A percentile compares a stretch with the other conserved stretches of the same genome.
phyloP scores from a whole-genome alignment of 2,113 vertebrate genomes.

The Melospiza melodia region DNA sequence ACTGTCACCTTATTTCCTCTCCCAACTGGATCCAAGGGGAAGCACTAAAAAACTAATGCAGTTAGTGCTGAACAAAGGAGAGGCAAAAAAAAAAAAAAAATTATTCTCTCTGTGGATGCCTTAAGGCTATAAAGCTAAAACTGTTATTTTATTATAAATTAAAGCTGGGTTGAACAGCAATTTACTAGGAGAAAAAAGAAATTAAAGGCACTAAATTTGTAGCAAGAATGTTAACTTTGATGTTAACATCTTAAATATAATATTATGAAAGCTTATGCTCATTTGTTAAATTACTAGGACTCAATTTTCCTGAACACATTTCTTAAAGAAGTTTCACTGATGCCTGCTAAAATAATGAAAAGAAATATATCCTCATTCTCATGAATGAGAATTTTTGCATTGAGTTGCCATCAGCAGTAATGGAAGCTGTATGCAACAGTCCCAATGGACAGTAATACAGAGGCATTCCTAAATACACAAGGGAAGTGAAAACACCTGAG shows the following conservation, averaged over 20 bases:
- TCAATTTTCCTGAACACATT: background rate
- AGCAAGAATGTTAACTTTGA: slow-evolving; percentile 18
- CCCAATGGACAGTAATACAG: background rate
- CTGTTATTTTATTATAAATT: background rate
- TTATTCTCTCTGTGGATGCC: background rate
- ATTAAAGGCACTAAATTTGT: background rate
- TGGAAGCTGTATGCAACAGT: background rate
- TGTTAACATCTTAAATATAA: background rate
- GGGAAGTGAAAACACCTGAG: background rate
- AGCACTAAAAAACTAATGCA: background rate
- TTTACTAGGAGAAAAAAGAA: background rate
- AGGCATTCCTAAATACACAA: background rate
- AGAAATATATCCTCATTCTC: background rate
- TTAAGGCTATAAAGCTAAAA: background rate
- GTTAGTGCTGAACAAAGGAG: background rate
- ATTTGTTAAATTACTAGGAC: background rate
- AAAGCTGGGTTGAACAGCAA: background rate
- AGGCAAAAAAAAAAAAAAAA: background rate
- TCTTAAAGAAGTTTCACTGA: background rate
- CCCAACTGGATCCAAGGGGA: background rate
- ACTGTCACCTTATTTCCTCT: background rate
- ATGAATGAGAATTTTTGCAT: background rate
- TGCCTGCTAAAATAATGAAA: background rate
- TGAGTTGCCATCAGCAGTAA: background rate
- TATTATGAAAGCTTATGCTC: slow-evolving; percentile 20